phyloP scores from a whole-genome alignment of 2,888 invertebrate genomes.

The Athalia rosae region DNA sequence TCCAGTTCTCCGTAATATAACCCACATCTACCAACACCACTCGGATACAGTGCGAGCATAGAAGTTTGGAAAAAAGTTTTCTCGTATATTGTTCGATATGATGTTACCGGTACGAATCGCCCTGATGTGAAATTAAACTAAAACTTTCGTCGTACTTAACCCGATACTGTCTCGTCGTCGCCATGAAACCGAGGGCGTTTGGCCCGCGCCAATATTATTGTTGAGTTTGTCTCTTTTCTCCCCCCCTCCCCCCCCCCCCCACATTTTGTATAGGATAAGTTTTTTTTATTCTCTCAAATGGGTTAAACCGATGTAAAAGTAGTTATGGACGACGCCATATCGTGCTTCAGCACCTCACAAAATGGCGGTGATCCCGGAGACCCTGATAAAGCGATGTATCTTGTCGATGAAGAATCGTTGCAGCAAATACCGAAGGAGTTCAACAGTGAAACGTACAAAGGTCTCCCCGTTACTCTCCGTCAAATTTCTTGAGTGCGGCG shows the following conservation, averaged over 20 bases:
- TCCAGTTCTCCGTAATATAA: not conserved
- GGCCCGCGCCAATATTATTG: too few species aligned
- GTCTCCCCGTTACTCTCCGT: not conserved
- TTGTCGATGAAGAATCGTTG: not conserved
- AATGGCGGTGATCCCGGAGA: slow-evolving; percentile 47
- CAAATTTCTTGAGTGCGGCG: slow-evolving; percentile 22
- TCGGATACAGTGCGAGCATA: too few species aligned
- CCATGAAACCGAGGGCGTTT: too few species aligned
- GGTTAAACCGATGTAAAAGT: slow-evolving; percentile 46
- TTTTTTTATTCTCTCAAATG: slow-evolving; percentile 44
- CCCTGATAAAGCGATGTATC: slow-evolving; percentile 33
- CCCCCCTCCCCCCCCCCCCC: too few species aligned
- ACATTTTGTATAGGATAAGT: not conserved
- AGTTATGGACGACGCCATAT: slow-evolving; percentile 49
- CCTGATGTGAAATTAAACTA: too few species aligned
- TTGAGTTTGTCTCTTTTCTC: too few species aligned
- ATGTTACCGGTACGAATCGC: too few species aligned
- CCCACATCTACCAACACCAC: not conserved
- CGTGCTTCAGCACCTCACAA: slow-evolving; percentile 39
- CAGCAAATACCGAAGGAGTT: not conserved
- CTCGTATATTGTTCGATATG: too few species aligned
- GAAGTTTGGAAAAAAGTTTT: too few species aligned
- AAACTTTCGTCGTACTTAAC: too few species aligned
- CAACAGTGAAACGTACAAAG: not conserved
- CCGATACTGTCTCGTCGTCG: too few species aligned